Evolutionary conservation across 2,888 invertebrate genomes (phyloP).

Genomic region (Lissocephala sabroskyi): DNA sequence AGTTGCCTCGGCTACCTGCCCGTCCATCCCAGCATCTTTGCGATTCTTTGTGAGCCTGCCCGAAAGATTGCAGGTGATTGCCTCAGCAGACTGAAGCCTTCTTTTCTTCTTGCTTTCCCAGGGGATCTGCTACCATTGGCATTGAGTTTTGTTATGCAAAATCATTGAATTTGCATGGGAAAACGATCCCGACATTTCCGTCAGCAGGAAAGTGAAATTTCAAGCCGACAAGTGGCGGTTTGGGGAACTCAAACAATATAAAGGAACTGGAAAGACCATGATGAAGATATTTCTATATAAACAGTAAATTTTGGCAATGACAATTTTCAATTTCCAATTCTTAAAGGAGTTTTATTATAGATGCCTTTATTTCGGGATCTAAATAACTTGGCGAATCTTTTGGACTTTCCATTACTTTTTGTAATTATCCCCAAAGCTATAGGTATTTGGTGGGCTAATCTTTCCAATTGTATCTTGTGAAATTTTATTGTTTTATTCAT

Average conservation of each 20-base stretch:
- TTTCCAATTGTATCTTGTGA: too few species aligned
- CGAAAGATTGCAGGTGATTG: conserved; percentile 43
- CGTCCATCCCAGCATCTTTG: conserved; percentile 14
- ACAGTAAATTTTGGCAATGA: neutral
- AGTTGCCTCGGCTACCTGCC: conserved; percentile 28
- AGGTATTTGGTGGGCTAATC: too few species aligned
- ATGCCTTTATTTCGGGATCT: too few species aligned
- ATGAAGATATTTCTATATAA: neutral
- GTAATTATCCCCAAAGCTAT: too few species aligned
- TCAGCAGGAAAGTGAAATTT: conserved; percentile 32
- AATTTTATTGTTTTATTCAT: conserved; percentile 33
- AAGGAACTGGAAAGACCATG: neutral
- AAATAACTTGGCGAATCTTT: too few species aligned
- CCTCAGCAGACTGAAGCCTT: conserved; percentile 10
- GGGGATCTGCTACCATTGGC: conserved; percentile 14
- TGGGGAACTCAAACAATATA: too few species aligned
- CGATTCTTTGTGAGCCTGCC: conserved; percentile 14
- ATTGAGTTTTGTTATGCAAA: conserved; percentile 47
- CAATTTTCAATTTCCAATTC: too few species aligned
- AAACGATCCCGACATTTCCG: conserved; percentile 53
- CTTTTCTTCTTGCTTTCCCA: conserved; percentile 32
- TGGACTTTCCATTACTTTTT: too few species aligned
- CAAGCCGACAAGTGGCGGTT: conserved; percentile 41
- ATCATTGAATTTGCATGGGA: conserved; percentile 60
- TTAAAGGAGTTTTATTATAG: too few species aligned